A percentile compares a stretch with the other conserved stretches of the same genome.
Evolutionary conservation across 2,797 vertebrate genomes (phyloP).

Genomic region (Luscinia megarhynchos): DNA sequence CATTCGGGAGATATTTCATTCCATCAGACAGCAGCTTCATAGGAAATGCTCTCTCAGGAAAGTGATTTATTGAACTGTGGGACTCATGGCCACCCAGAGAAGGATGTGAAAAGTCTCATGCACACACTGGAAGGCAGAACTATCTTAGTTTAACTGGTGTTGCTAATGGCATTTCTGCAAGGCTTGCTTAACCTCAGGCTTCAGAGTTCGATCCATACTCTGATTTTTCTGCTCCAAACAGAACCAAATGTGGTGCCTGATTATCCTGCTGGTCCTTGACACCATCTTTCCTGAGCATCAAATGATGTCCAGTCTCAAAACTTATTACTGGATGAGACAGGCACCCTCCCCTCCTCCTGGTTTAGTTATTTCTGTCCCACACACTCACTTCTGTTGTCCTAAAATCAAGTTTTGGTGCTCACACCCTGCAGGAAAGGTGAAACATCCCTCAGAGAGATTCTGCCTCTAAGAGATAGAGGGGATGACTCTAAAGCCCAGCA

Average conservation of each 20-base stretch:
- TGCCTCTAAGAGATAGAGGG: neutral
- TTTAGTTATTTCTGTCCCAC: neutral
- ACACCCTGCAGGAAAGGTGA: neutral
- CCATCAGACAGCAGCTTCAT: constrained; percentile 39
- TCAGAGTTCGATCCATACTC: neutral
- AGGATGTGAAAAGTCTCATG: neutral
- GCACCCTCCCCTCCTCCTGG: neutral
- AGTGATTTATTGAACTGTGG: constrained; percentile 29
- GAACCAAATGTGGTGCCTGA: neutral
- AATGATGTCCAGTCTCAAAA: neutral
- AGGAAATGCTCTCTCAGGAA: constrained; percentile 38
- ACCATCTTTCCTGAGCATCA: neutral
- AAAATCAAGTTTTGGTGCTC: neutral
- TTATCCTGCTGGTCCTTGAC: neutral
- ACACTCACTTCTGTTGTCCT: neutral
- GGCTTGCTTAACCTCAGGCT: neutral
- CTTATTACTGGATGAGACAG: fast-evolving
- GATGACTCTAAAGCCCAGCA: neutral
- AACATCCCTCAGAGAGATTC: neutral
- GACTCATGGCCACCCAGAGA: neutral
- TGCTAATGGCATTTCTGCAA: neutral
- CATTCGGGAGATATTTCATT: constrained; percentile 53
- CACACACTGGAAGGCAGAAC: neutral
- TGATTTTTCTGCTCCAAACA: neutral
- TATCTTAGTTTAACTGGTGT: neutral